Evolutionary conservation across 2,888 invertebrate genomes (phyloP), one percentile per base, ranked within the genome.

Genomic region (Brenthis hecate): DNA sequence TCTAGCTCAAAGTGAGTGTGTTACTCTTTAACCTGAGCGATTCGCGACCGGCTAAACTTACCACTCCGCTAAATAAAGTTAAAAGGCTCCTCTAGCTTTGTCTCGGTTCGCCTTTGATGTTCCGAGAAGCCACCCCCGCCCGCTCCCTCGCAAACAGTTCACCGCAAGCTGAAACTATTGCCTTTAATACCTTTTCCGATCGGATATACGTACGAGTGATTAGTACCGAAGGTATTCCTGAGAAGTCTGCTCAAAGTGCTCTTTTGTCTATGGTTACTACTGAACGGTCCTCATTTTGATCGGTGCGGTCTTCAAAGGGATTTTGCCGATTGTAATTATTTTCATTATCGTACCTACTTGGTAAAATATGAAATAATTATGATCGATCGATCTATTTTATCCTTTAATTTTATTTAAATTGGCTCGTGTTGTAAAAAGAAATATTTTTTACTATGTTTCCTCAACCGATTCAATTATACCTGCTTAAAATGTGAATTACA

Each of bases 41-140:
- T 89, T 90, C 91, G 92, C 92, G 91, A 92, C 89, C 91, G 89
- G 91, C 92, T 91, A 92, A 92, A 92, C 92, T 91, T 92, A 92
- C 92, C 92, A 92, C 92, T 92, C 90, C 85, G 91, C 91, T 92
- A 92, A 92, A 92, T 92, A 92, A 92, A 92, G 91, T 92, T 92
- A 92, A 92, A 92, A 92, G 92, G 91, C 91, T 91, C 89, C 87
- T 89, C 87, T 80, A 85, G 91, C 91, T 92, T 92, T 92, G 92
- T 92, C 92, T 92, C 90, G 91, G 82, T 83, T 81, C 86, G 85
- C 91, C 92, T 92, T 92, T 92, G 92, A 92, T 92, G 90, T 91
- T 73, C 81, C 78, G 80, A 77, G 80, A 75, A 79, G 75, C 79
- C 79, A 75, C 78, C 73, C 72, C 68, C 68, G 19, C 64, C 66